phyloP scores from a whole-genome alignment of 2,888 invertebrate genomes.

The Cosmorhoe ocellata region DNA sequence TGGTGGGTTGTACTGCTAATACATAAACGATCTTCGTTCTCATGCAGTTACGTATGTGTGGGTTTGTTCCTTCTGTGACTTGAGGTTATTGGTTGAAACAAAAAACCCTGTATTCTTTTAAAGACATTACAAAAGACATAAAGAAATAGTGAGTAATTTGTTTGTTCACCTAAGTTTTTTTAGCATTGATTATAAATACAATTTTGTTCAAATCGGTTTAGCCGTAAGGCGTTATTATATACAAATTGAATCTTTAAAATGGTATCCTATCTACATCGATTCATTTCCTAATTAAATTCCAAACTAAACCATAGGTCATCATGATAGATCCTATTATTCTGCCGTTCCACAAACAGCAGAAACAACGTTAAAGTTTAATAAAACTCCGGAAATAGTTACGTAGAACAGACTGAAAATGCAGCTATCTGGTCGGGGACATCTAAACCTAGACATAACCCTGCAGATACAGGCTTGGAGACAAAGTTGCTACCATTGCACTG shows the following conservation, averaged over 20 bases:
- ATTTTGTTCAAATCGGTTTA: no score
- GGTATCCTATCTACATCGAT: no score
- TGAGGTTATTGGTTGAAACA: no score
- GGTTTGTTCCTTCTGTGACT: no score
- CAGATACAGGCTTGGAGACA: conserved; percentile 76
- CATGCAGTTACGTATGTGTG: conserved; percentile 20
- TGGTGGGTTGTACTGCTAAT: conserved; percentile 48
- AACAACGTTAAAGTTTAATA: conserved; percentile 70
- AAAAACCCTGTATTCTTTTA: no score
- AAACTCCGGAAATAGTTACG: conserved; percentile 69
- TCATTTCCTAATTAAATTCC: background rate
- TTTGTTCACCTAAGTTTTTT: no score
- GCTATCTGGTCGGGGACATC: conserved; percentile 74
- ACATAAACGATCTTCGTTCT: conserved; percentile 37
- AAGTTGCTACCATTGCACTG: conserved; percentile 57
- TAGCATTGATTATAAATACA: no score
- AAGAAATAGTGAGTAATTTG: no score
- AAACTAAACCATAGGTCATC: background rate
- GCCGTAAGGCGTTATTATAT: no score
- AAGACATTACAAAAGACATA: no score
- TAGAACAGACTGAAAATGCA: conserved; percentile 73
- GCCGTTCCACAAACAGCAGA: conserved; percentile 10
- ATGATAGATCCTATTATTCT: no score
- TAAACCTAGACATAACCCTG: conserved; percentile 71
- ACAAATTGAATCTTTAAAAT: no score